Percentiles rank a stretch among this genome's conserved stretches.
These are phyloP conservation scores for Alfaro cultratus DNA, from an alignment of 2,797 vertebrate species.

Conservation along the genomic window DNA sequence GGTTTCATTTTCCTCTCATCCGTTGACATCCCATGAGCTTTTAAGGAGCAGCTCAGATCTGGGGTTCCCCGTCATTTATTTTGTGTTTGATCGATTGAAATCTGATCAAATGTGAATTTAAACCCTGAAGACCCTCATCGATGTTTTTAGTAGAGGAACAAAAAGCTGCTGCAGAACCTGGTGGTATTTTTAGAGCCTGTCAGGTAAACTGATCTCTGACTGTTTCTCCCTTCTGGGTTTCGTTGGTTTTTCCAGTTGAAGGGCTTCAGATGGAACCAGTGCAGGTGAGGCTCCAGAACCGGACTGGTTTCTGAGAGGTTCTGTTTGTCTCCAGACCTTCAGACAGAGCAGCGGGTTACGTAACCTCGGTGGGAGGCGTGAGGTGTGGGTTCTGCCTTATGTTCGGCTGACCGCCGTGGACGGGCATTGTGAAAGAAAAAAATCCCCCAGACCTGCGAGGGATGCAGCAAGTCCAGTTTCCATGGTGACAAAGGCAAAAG, in stretches of 20 bases:
- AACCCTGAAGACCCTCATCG: not conserved
- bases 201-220: constrained; percentile 28
- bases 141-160: not conserved
- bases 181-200: constrained; percentile 33
- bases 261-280: not conserved
- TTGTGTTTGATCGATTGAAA: not conserved
- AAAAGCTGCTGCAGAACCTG: constrained; percentile 4
- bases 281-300: not conserved
- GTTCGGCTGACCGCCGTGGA: constrained; percentile 52
- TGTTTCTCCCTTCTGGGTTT: constrained; percentile 19
- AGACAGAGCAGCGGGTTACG: constrained; percentile 47
- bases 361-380: constrained; percentile 23
- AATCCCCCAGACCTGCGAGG: constrained; percentile 57
- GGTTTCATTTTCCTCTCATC: constrained; percentile 10
- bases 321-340: constrained; percentile 34
- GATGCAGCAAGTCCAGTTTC: constrained; percentile 82
- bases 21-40: constrained; percentile 33
- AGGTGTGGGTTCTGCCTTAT: constrained; percentile 33
- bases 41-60: constrained; percentile 23
- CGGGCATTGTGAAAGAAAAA: constrained; percentile 43
- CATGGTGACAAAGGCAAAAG: constrained; percentile 83
- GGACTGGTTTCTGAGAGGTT: not conserved
- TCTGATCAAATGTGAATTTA: constrained; percentile 1
- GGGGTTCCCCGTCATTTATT: not conserved
- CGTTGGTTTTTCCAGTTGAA: not conserved